Evolutionary conservation across 1,140 invertebrate genomes (phyloP).

Genomic region (Phocides pigmalion): DNA sequence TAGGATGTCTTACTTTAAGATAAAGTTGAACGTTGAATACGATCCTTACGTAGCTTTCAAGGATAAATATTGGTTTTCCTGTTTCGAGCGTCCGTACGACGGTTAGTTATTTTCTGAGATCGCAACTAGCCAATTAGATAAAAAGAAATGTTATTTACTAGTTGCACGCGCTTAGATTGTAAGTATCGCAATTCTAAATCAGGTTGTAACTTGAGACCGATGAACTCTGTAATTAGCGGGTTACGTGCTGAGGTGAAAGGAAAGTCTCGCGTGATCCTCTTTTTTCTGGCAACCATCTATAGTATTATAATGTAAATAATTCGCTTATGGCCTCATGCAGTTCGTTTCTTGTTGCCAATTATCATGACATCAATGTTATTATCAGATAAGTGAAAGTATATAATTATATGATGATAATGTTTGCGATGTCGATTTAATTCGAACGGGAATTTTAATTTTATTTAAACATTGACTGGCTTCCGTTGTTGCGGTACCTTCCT

Average conservation of each 20-base stretch:
- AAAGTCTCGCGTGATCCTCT: slow-evolving; percentile 58
- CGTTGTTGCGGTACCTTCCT: slow-evolving; percentile 5
- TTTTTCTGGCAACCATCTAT: slow-evolving; percentile 53
- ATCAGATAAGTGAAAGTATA: slow-evolving; percentile 67
- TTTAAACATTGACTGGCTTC: slow-evolving; percentile 27
- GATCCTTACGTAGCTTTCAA: slow-evolving; percentile 23
- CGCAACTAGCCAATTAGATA: slow-evolving; percentile 18
- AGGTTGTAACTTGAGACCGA: slow-evolving; percentile 54
- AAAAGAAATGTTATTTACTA: slow-evolving; percentile 29
- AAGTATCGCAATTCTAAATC: slow-evolving; percentile 37
- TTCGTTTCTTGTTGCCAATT: slow-evolving; percentile 62
- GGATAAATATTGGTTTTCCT: slow-evolving; percentile 36
- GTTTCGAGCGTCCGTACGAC: slow-evolving; percentile 3
- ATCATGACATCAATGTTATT: slow-evolving; percentile 58
- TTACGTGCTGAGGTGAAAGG: slow-evolving; percentile 68
- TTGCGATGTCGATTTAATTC: slow-evolving; percentile 32
- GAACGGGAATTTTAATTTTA: slow-evolving; percentile 45
- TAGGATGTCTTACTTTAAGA: slow-evolving; percentile 30
- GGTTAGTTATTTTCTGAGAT: slow-evolving; percentile 8
- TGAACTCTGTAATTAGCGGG: slow-evolving; percentile 64
- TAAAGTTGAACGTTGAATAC: slow-evolving; percentile 28
- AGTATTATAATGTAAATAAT: slow-evolving; percentile 68
- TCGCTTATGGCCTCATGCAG: slow-evolving; percentile 45
- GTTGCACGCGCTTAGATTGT: slow-evolving; percentile 36
- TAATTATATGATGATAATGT: slow-evolving; percentile 54